A percentile compares a stretch with the other conserved stretches of the same genome.
Evolutionary conservation across 2,888 invertebrate species (phyloP).

Genomic region (Chalcosyrphus nemorum): DNA sequence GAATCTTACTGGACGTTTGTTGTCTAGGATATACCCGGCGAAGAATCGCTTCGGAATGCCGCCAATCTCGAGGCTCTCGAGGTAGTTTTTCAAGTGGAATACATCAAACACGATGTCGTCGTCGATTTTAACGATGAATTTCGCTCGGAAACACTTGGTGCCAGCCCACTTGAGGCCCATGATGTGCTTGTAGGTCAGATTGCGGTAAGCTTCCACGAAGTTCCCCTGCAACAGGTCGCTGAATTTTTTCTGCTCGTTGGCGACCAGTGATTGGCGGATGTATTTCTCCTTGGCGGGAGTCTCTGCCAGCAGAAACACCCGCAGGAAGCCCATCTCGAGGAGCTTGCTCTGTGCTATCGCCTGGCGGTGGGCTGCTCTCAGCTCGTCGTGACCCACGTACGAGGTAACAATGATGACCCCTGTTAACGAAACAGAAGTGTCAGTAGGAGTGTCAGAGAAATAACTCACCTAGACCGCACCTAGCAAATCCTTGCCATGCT

Average conservation of each 20-base stretch:
- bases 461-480: constrained; percentile 74
- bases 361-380: constrained; percentile 87
- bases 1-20: constrained; percentile 86
- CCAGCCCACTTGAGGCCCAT: constrained; percentile 91
- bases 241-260: constrained; percentile 85
- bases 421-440: constrained; percentile 57
- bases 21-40: constrained; percentile 87
- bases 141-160: constrained; percentile 84
- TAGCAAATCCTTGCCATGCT: constrained; percentile 76
- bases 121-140: constrained; percentile 90
- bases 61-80: constrained; percentile 81
- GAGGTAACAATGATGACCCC: constrained; percentile 87
- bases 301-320: constrained; percentile 88
- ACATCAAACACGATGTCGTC: constrained; percentile 91
- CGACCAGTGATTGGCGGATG: constrained; percentile 84
- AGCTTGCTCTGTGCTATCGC: constrained; percentile 85
- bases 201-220: constrained; percentile 89
- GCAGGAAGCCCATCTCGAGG: constrained; percentile 83
- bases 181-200: constrained; percentile 91
- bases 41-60: constrained; percentile 81
- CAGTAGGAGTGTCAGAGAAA: constrained; percentile 8
- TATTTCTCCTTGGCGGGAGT: constrained; percentile 83
- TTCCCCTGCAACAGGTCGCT: constrained; percentile 89
- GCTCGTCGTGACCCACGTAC: constrained; percentile 88
- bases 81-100: constrained; percentile 83